Percentiles rank a stretch among this genome's conserved stretches.
Evolutionary conservation across 35 echinoderm and acorn worm species (phyloP).

Genomic region (Amphiura filiformis): DNA sequence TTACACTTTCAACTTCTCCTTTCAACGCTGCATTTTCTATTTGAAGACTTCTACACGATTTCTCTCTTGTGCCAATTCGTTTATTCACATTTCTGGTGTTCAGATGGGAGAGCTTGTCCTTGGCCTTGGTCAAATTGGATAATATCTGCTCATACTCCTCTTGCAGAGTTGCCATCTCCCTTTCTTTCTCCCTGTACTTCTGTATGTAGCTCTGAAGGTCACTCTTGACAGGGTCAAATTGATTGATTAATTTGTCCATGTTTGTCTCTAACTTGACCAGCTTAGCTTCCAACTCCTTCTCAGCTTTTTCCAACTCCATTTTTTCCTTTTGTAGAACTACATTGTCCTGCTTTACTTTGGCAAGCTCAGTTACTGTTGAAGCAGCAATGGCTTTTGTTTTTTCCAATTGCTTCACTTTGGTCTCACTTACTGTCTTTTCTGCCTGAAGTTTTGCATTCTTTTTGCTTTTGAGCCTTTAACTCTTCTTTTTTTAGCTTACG

Average conservation of each 20-base stretch:
- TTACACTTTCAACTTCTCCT: background rate
- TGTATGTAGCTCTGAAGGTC: background rate
- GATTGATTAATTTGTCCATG: background rate
- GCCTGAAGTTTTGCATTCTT: too few relatives aligned
- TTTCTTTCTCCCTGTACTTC: background rate
- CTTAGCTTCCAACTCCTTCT: too few relatives aligned
- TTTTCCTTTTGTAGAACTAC: too few relatives aligned
- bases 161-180: background rate
- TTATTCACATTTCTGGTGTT: background rate
- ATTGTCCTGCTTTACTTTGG: too few relatives aligned
- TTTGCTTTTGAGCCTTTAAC: too few relatives aligned
- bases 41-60: background rate
- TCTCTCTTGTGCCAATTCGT: background rate
- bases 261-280: too few relatives aligned
- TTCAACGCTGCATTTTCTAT: background rate
- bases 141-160: background rate
- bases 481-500: too few relatives aligned
- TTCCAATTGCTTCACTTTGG: too few relatives aligned
- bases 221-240: background rate
- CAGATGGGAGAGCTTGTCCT: background rate
- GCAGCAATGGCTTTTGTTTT: too few relatives aligned
- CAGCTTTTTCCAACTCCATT: too few relatives aligned
- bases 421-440: too few relatives aligned
- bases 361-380: too few relatives aligned
- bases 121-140: background rate